Percentiles rank a stretch among this genome's conserved stretches.
Evolutionary conservation across 2,113 vertebrate species (phyloP).

Genomic region (Bostrychus sinensis): DNA sequence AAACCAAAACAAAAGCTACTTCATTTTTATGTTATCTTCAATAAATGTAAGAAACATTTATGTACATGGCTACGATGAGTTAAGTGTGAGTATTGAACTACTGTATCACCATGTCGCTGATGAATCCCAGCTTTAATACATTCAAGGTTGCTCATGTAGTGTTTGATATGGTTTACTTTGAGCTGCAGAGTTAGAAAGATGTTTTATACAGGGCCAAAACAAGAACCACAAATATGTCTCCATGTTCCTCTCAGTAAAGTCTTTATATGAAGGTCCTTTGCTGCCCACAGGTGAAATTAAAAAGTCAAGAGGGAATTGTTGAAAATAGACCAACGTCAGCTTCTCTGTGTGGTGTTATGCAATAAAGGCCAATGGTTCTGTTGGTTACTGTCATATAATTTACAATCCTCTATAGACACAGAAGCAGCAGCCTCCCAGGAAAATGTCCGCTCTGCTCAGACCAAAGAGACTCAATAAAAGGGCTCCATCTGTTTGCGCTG

Average conservation of each 20-base stretch:
- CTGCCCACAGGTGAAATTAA: conserved; percentile 18
- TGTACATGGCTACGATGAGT: too few relatives aligned
- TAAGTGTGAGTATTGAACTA: too few relatives aligned
- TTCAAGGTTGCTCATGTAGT: too few relatives aligned
- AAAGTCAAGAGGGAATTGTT: conserved; percentile 17
- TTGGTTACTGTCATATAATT: conserved; percentile 42
- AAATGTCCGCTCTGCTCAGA: conserved; percentile 21
- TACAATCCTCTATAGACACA: conserved; percentile 30
- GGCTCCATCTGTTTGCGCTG: conserved; percentile 1
- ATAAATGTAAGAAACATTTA: too few relatives aligned
- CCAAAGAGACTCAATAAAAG: not conserved
- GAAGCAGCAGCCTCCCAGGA: conserved; percentile 37
- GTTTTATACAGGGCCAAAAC: too few relatives aligned
- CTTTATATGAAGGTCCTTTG: not conserved
- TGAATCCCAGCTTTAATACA: too few relatives aligned
- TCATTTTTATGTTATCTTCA: too few relatives aligned
- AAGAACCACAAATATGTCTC: too few relatives aligned
- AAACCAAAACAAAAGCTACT: too few relatives aligned
- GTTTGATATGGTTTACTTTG: too few relatives aligned
- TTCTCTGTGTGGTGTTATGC: conserved; percentile 32
- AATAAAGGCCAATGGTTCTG: conserved; percentile 21
- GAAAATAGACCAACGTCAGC: conserved; percentile 5
- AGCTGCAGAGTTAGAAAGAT: too few relatives aligned
- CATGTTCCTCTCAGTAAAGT: not conserved
- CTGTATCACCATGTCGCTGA: too few relatives aligned